A percentile compares a stretch with the other conserved stretches of the same genome.
Conservation (phyloP, 1,140 invertebrate species). For the Caenorhabditis briggsae region DNA sequence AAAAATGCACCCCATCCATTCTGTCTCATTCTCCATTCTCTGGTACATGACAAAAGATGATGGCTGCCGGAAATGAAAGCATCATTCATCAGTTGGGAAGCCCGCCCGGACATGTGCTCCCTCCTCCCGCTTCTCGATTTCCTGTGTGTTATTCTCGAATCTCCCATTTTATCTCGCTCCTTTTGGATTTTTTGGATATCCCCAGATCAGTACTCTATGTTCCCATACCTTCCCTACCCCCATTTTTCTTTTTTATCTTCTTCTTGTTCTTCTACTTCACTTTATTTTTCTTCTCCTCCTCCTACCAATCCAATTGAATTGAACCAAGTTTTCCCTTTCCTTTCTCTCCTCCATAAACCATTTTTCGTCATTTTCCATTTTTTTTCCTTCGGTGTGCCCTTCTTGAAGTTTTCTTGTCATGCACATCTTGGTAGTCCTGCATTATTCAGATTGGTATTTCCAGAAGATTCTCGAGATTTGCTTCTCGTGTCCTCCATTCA, state of each 20-base stretch:
- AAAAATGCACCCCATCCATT: neutral
- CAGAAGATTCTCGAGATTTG: neutral
- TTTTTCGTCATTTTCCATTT: neutral
- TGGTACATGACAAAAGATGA: conserved; percentile 54
- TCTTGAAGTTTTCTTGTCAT: neutral
- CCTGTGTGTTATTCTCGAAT: neutral
- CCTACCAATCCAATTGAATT: conserved; percentile 42
- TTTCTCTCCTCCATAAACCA: neutral
- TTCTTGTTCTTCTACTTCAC: neutral
- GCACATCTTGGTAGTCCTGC: neutral
- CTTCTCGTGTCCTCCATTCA: neutral
- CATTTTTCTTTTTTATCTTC: conserved; percentile 12
- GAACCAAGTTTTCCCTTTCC: neutral
- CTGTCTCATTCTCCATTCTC: neutral
- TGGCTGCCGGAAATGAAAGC: conserved; percentile 47
- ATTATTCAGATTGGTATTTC: neutral
- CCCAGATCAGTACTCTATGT: neutral
- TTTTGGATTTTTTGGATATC: neutral
- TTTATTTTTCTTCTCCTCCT: neutral
- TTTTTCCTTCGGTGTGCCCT: neutral
- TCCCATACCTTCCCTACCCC: neutral
- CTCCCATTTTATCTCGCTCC: neutral
- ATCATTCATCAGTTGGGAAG: conserved; percentile 24
- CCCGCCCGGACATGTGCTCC: conserved; percentile 20
- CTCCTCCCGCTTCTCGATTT: neutral